phyloP scores from a whole-genome alignment of 2,888 invertebrate species.

The Metalampra italica region DNA sequence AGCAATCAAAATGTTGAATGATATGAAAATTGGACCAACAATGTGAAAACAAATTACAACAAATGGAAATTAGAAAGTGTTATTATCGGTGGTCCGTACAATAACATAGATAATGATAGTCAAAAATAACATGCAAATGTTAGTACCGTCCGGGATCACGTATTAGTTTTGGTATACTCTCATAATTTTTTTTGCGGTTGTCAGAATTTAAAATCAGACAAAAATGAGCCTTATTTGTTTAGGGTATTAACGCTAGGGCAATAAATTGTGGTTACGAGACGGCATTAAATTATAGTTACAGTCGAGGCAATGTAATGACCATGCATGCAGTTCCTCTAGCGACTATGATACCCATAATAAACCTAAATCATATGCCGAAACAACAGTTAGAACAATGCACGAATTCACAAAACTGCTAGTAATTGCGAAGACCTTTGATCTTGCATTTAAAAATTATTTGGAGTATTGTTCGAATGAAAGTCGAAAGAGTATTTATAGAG shows the following conservation, averaged over 20 bases:
- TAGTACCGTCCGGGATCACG: constrained; percentile 40
- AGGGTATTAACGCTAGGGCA: constrained; percentile 12
- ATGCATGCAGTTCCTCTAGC: constrained; percentile 48
- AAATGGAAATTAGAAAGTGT: constrained; percentile 40
- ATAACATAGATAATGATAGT: constrained; percentile 42
- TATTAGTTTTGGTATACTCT: constrained; percentile 25
- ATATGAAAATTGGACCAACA: background rate
- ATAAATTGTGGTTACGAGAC: constrained; percentile 22
- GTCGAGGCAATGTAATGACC: constrained; percentile 49
- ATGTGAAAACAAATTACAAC: constrained; percentile 20
- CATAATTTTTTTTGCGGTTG: background rate
- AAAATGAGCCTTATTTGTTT: constrained; percentile 19
- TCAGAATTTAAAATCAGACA: constrained; percentile 7
- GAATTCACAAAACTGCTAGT: constrained; percentile 35
- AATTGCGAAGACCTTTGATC: constrained; percentile 48
- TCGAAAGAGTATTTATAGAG: background rate
- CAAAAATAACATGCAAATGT: constrained; percentile 54
- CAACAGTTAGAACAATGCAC: constrained; percentile 33
- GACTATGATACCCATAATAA: constrained; percentile 51
- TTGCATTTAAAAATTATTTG: constrained; percentile 13
- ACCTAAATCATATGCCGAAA: constrained; percentile 46
- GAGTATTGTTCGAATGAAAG: background rate
- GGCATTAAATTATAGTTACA: constrained; percentile 32
- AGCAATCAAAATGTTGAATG: background rate
- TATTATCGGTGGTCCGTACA: constrained; percentile 40